phyloP scores from a whole-genome alignment of 92 coral and sea anemone species.

The Siderastrea radians region DNA sequence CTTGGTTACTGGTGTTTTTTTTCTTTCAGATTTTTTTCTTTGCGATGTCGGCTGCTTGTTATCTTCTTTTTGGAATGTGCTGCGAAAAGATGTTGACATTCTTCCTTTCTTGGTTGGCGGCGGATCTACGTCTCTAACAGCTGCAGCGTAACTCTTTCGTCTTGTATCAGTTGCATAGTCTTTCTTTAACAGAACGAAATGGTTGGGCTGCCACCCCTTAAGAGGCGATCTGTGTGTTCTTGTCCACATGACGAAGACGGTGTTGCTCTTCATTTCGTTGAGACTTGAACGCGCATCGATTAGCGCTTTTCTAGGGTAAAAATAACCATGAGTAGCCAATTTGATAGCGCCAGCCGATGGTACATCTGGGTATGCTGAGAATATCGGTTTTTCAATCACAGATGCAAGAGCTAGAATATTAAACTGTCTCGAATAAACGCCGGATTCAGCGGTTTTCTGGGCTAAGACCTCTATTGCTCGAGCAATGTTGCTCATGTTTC shows the following conservation, averaged over 20 bases:
- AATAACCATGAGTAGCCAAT: conserved; percentile 3
- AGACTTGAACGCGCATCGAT: neutral
- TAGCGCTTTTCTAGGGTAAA: neutral
- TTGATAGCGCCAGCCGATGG: neutral
- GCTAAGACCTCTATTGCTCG: conserved; percentile 5
- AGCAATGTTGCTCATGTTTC: neutral
- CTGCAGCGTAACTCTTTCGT: conserved; percentile 10
- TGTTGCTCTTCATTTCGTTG: neutral
- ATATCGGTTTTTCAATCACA: conserved; percentile 43
- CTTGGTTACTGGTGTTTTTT: too few relatives aligned
- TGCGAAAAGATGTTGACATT: neutral
- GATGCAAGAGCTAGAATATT: conserved; percentile 51
- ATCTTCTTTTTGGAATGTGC: neutral
- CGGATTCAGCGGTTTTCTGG: neutral
- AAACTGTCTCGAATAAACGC: conserved; percentile 30
- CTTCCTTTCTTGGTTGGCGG: too few relatives aligned
- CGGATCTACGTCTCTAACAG: neutral
- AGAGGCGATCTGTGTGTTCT: neutral
- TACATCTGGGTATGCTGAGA: conserved; percentile 53
- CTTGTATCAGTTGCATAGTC: neutral
- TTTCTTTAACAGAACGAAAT: neutral
- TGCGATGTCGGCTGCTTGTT: too few relatives aligned
- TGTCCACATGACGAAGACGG: conserved; percentile 15
- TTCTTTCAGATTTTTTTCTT: too few relatives aligned
- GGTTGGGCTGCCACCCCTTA: neutral